Conservation (phyloP, 2,797 vertebrate species). For the Perodicticus potto region DNA sequence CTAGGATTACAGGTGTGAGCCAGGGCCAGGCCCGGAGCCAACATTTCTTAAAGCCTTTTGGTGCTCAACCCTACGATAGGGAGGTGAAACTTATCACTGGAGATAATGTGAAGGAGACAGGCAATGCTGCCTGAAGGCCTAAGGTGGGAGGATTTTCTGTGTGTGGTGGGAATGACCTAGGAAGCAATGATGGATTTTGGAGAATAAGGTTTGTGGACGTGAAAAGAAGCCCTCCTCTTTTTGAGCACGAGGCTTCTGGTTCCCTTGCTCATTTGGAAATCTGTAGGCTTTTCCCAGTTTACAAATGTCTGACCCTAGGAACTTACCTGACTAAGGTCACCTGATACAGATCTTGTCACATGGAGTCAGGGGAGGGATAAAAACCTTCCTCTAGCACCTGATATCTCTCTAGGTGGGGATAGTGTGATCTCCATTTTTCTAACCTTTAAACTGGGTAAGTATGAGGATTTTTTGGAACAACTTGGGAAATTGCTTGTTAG, state of each 20-base stretch:
- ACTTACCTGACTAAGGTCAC: background rate
- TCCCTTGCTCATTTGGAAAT: constrained; percentile 13
- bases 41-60: constrained; percentile 42
- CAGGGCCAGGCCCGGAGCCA: background rate
- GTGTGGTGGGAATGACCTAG: background rate
- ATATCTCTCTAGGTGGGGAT: background rate
- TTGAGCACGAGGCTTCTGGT: background rate
- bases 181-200: background rate
- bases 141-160: background rate
- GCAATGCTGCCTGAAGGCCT: background rate
- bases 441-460: background rate
- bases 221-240: background rate
- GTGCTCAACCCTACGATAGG: background rate
- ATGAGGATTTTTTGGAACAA: background rate
- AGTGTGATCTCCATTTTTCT: background rate
- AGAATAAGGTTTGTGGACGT: background rate
- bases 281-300: background rate
- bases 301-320: background rate
- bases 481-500: background rate
- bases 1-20: too few species aligned
- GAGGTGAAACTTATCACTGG: constrained; percentile 29
- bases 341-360: background rate
- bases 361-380: background rate
- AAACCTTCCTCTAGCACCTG: background rate
- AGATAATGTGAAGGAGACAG: background rate